Evolutionary conservation across 2,797 vertebrate species (phyloP).

Genomic region (Odontamblyopus lacepedii): DNA sequence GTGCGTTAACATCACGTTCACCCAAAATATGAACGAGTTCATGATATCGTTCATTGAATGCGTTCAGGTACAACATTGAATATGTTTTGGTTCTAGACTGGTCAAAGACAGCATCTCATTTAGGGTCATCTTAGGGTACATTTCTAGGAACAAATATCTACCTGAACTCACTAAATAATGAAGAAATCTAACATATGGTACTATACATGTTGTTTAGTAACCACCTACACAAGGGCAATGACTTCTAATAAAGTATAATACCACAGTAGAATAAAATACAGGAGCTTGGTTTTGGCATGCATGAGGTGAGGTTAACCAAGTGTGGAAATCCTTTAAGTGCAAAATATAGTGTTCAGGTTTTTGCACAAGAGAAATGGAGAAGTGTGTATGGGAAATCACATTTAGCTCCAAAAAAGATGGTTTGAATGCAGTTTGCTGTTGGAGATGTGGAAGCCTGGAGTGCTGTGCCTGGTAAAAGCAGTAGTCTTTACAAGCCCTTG

Average conservation of each 20-base stretch:
- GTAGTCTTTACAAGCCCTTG: constrained; percentile 20
- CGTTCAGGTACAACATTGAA: too few species aligned
- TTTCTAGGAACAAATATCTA: constrained; percentile 27
- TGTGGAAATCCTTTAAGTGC: constrained; percentile 17
- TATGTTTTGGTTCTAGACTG: background rate
- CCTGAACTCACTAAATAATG: background rate
- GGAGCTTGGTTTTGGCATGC: constrained; percentile 17
- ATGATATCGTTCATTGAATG: too few species aligned
- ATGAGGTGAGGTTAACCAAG: constrained; percentile 34
- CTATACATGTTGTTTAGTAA: constrained; percentile 14
- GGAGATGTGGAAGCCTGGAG: constrained; percentile 15
- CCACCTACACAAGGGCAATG: constrained; percentile 9
- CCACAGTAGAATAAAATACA: constrained; percentile 17
- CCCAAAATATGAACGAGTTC: too few species aligned
- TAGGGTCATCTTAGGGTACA: constrained; percentile 11
- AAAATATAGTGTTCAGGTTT: constrained; percentile 21
- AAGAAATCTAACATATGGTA: background rate
- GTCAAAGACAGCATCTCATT: background rate
- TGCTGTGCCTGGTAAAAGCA: constrained; percentile 20
- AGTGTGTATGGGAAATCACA: constrained; percentile 32
- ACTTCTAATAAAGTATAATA: constrained; percentile 26
- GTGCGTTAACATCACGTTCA: too few species aligned
- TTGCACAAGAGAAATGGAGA: constrained; percentile 22
- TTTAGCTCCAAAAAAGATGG: constrained; percentile 26
- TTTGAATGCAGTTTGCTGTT: constrained; percentile 49